Conservation (phyloP, 92 coral and sea anemone genomes). For the Epizoanthus ramosus region DNA sequence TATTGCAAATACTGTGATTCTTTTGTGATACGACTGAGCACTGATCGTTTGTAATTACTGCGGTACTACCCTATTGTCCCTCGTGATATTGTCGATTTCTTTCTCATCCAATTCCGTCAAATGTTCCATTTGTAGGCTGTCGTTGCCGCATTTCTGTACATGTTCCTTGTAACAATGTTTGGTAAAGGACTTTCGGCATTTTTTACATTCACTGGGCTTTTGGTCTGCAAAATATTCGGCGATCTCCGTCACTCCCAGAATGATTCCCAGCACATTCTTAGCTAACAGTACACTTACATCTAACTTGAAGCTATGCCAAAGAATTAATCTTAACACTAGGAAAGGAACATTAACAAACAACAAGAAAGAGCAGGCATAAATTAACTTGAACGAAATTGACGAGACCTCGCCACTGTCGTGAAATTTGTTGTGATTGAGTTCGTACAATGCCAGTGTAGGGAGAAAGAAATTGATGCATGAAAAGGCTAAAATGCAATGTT, state of each 20-base stretch:
- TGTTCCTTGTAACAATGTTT: slow-evolving; percentile 60
- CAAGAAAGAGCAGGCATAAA: slow-evolving; percentile 69
- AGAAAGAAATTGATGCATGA: slow-evolving; percentile 79
- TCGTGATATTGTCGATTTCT: no score
- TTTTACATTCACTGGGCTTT: slow-evolving; percentile 65
- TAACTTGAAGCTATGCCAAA: slow-evolving; percentile 68
- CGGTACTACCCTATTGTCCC: no score
- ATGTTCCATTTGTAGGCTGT: no score
- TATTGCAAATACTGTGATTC: no score
- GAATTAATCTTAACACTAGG: slow-evolving; percentile 61
- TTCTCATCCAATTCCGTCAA: no score
- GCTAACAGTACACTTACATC: slow-evolving; percentile 74
- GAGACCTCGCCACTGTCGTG: slow-evolving; percentile 78
- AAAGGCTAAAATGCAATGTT: slow-evolving; percentile 63
- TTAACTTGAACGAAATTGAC: slow-evolving; percentile 70
- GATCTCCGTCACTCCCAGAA: slow-evolving; percentile 70
- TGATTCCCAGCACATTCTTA: slow-evolving; percentile 70
- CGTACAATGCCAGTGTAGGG: slow-evolving; percentile 82
- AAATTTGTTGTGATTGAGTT: slow-evolving; percentile 77
- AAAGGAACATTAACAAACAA: slow-evolving; percentile 78
- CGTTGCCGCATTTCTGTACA: neutral
- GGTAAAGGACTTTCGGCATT: slow-evolving; percentile 60
- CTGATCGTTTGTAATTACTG: no score
- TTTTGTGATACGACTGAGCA: no score
- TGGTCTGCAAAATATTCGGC: slow-evolving; percentile 76